Evolutionary conservation across 2,888 invertebrate species (phyloP).

Genomic region (Bombylius major): DNA sequence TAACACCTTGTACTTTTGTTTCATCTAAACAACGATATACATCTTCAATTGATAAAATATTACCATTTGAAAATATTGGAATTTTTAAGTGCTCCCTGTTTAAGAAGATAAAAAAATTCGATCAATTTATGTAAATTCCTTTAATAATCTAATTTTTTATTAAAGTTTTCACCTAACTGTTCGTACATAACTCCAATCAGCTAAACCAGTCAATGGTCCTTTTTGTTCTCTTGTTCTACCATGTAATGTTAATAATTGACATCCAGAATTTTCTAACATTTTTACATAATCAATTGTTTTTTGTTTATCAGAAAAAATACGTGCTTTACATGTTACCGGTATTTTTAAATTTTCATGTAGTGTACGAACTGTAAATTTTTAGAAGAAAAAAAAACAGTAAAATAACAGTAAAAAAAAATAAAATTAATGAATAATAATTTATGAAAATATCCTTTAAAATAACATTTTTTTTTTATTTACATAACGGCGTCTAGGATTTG

Average conservation of each 20-base stretch:
- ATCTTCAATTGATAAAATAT: conserved; percentile 85
- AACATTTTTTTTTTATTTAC: too few species aligned
- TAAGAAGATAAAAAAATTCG: background rate
- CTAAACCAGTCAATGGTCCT: conserved; percentile 88
- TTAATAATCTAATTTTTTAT: background rate
- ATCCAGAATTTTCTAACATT: conserved; percentile 90
- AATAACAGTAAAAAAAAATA: too few species aligned
- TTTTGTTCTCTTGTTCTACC: conserved; percentile 92
- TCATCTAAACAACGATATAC: conserved; percentile 67
- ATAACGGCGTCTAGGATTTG: too few species aligned
- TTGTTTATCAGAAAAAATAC: conserved; percentile 73
- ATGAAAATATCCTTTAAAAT: background rate
- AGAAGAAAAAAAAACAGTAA: background rate
- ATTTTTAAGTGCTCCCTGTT: conserved; percentile 67
- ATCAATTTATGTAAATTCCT: background rate
- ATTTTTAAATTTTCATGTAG: conserved; percentile 58
- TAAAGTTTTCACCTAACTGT: conserved; percentile 57
- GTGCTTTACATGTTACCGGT: conserved; percentile 94
- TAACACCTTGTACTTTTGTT: conserved; percentile 77
- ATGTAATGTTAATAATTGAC: conserved; percentile 85
- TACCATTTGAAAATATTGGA: conserved; percentile 96
- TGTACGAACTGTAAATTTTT: conserved; percentile 48
- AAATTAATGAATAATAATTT: background rate
- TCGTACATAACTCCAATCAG: conserved; percentile 86
- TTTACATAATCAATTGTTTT: conserved; percentile 85